These are phyloP conservation scores for Ctenopoma kingsleyae DNA, from an alignment of 2,797 vertebrate genomes.

Conservation along the genomic window DNA sequence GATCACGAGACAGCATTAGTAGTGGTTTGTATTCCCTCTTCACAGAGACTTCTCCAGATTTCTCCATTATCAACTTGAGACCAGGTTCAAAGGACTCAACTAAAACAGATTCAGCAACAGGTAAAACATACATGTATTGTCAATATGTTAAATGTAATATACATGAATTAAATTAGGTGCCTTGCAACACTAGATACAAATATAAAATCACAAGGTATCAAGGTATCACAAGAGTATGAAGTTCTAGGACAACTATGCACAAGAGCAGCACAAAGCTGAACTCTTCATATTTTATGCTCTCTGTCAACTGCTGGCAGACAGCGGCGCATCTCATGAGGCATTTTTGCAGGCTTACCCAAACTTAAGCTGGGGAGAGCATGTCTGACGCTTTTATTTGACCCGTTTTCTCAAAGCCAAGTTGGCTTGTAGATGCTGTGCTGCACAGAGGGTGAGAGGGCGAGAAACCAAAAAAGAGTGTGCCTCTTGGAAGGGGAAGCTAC, in stretches of 20 bases:
- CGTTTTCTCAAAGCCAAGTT: slow-evolving; percentile 69
- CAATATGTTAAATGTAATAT: not conserved
- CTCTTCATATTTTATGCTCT: slow-evolving; percentile 54
- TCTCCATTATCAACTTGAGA: slow-evolving; percentile 53
- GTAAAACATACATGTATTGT: slow-evolving; percentile 43
- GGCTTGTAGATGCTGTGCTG: slow-evolving; percentile 57
- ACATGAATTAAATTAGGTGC: not conserved
- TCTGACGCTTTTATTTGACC: slow-evolving; percentile 66
- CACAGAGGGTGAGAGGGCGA: slow-evolving; percentile 63
- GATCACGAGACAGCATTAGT: slow-evolving; percentile 28
- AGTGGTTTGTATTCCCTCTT: slow-evolving; percentile 41
- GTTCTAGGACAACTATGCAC: slow-evolving; percentile 15
- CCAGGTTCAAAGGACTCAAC: slow-evolving; percentile 70
- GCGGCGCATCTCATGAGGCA: slow-evolving; percentile 40
- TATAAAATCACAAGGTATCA: slow-evolving; percentile 35
- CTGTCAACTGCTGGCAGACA: slow-evolving; percentile 67
- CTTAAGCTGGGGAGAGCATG: slow-evolving; percentile 55
- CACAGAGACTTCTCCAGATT: slow-evolving; percentile 75
- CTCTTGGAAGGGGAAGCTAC: slow-evolving; percentile 60
- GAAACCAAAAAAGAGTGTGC: slow-evolving; percentile 64
- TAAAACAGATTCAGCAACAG: slow-evolving; percentile 69
- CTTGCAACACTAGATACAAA: slow-evolving; percentile 7
- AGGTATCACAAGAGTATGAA: slow-evolving; percentile 17
- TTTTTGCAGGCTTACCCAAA: slow-evolving; percentile 66
- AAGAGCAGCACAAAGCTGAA: slow-evolving; percentile 36